A percentile compares a stretch with the other conserved stretches of the same genome.
These are phyloP conservation scores for Plagiodera versicolora DNA, from an alignment of 2,888 invertebrate species.

Conservation along the genomic window DNA sequence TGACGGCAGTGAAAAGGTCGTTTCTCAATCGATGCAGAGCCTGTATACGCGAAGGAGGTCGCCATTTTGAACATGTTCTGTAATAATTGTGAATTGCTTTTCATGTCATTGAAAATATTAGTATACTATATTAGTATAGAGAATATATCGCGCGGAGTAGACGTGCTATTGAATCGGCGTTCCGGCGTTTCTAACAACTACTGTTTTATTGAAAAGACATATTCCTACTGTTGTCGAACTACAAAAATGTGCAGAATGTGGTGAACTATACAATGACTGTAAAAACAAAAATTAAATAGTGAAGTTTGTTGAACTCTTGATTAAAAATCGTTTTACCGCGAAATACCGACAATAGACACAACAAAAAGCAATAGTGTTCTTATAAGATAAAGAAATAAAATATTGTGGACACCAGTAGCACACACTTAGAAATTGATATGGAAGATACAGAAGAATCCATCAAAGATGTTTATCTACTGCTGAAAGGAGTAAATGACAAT, in stretches of 20 bases:
- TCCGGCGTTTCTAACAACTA: no score
- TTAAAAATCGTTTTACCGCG: not conserved
- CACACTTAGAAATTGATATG: constrained; percentile 6
- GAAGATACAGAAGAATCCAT: constrained; percentile 6
- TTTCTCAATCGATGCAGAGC: no score
- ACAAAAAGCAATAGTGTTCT: not conserved
- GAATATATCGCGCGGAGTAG: no score
- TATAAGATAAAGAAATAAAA: not conserved
- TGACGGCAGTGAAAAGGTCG: no score
- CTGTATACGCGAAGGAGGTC: no score
- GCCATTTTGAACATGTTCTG: no score
- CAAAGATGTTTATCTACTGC: constrained; percentile 8
- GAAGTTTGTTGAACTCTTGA: not conserved
- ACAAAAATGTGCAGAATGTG: not conserved
- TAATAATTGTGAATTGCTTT: no score
- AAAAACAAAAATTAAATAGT: not conserved
- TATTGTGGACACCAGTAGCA: not conserved
- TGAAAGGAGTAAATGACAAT: constrained; percentile 8
- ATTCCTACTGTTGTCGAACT: no score
- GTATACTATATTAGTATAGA: no score
- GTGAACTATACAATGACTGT: not conserved
- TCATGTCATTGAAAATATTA: no score
- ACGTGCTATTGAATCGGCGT: no score
- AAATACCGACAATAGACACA: not conserved
- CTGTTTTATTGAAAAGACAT: no score